Percentiles rank a stretch among this genome's conserved stretches.
phyloP scores from a whole-genome alignment of 2,797 vertebrate genomes.

The Cuniculus paca region DNA sequence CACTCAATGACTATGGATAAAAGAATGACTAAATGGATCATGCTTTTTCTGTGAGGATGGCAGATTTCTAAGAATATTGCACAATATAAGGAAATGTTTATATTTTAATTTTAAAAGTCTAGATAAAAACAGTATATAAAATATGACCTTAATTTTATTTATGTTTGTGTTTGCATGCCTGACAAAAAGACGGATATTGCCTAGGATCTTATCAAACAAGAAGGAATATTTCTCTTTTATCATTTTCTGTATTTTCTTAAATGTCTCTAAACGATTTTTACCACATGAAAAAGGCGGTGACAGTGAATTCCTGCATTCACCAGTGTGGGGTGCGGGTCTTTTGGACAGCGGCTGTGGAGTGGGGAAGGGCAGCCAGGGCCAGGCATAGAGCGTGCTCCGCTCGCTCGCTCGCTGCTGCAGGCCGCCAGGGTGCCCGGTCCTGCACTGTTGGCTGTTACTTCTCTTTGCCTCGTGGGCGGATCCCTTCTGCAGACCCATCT shows the following conservation, averaged over 20 bases:
- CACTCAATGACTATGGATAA: background rate
- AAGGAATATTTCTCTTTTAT: background rate
- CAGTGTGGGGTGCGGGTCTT: background rate
- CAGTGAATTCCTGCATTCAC: background rate
- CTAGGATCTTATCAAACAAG: background rate
- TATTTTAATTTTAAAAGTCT: slow-evolving; percentile 18
- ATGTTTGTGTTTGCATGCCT: background rate
- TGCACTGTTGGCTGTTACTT: background rate
- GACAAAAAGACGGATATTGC: background rate
- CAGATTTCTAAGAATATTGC: background rate
- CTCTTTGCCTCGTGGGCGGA: background rate
- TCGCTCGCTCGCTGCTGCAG: background rate
- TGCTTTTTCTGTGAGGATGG: background rate
- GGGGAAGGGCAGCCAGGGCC: background rate
- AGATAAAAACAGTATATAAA: background rate
- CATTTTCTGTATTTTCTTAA: background rate
- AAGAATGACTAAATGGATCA: background rate
- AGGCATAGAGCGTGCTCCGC: background rate
- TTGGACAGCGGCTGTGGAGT: background rate
- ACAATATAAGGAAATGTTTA: background rate
- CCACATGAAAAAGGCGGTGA: background rate
- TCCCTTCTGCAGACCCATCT: background rate
- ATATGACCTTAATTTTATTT: background rate
- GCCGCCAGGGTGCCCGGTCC: background rate
- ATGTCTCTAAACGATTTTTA: background rate